Conservation (phyloP, 2,797 vertebrate genomes). For the Coendou prehensilis region DNA sequence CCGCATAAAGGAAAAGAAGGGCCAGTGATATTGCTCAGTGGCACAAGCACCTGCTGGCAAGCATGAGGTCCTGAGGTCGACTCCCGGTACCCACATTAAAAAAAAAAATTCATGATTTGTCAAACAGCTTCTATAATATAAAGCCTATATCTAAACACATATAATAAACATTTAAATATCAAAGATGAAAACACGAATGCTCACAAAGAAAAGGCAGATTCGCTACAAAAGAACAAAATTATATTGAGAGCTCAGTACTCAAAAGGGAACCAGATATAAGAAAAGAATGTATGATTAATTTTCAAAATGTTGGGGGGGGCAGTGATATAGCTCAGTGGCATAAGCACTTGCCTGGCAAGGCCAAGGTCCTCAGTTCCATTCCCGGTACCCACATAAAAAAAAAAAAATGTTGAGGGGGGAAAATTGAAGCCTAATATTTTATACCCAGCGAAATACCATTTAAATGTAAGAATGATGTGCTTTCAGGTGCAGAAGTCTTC, state of each 20-base stretch:
- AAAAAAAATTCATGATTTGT: neutral
- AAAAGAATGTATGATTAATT: conserved; percentile 37
- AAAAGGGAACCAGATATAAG: neutral
- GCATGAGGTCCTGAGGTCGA: too few relatives aligned
- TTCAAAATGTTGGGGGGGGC: neutral
- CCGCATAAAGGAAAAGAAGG: too few relatives aligned
- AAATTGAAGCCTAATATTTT: conserved; percentile 47
- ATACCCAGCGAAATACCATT: conserved; percentile 52
- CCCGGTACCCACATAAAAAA: too few relatives aligned
- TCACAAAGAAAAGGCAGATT: neutral
- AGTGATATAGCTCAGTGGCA: too few relatives aligned
- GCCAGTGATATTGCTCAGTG: too few relatives aligned
- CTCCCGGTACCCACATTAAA: too few relatives aligned
- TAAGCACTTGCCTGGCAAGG: too few relatives aligned
- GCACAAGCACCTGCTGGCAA: too few relatives aligned
- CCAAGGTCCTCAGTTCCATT: too few relatives aligned
- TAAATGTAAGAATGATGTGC: conserved; percentile 46
- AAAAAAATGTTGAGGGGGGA: neutral
- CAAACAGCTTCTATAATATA: conserved; percentile 20
- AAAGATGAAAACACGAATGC: conserved; percentile 8
- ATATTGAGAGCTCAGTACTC: neutral
- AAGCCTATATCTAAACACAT: neutral
- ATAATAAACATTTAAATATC: neutral
- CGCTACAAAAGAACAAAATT: conserved; percentile 9
- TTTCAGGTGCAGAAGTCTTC: neutral